Conservation (phyloP, 2,888 invertebrate genomes). For the Cyclophora albipunctata region DNA sequence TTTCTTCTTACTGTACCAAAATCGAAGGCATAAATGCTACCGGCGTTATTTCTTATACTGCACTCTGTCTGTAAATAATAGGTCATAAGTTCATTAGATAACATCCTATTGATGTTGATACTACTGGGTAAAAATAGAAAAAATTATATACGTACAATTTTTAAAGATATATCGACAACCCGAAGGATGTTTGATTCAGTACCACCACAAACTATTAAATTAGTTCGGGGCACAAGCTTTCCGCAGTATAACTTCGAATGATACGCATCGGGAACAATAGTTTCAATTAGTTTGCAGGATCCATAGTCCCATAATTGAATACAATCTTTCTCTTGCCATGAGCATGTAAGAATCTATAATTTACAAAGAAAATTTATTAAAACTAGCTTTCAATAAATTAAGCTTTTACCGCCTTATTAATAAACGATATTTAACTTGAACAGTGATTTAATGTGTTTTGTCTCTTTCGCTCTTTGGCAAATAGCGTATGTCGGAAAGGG, state of each 20-base stretch:
- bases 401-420: no score
- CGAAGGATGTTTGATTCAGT: constrained; percentile 75
- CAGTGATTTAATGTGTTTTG: no score
- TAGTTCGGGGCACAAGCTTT: constrained; percentile 71
- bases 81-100: no score
- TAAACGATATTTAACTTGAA: no score
- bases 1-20: constrained; percentile 66
- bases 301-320: constrained; percentile 81
- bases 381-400: no score
- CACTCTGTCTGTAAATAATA: constrained; percentile 71
- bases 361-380: no score
- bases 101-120: not conserved
- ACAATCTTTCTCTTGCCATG: constrained; percentile 77
- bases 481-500: no score
- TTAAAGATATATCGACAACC: constrained; percentile 75
- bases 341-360: constrained; percentile 77
- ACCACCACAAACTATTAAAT: constrained; percentile 77
- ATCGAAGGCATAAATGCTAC: constrained; percentile 75
- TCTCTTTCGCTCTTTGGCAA: no score
- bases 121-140: not conserved
- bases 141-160: constrained; percentile 57
- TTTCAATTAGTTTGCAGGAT: constrained; percentile 76
- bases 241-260: constrained; percentile 77
- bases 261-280: constrained; percentile 71
- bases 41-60: constrained; percentile 68